Percentiles rank a stretch among this genome's conserved stretches.
Evolutionary conservation across 2,113 vertebrate genomes (phyloP).

Genomic region (Shinisaurus crocodilurus): DNA sequence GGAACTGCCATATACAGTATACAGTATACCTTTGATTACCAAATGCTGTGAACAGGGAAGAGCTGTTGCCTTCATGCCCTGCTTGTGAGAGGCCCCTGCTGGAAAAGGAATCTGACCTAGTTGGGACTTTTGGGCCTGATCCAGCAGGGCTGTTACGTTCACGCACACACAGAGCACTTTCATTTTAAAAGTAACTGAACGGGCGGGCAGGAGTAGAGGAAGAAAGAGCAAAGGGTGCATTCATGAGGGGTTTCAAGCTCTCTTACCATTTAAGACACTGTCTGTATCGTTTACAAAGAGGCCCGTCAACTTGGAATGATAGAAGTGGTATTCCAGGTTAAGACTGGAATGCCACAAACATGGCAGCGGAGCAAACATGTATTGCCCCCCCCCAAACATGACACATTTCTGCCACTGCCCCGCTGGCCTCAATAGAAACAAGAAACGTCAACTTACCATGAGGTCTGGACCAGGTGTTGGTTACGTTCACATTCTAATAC

Average conservation of each 20-base stretch:
- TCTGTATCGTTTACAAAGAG: slow-evolving; percentile 69
- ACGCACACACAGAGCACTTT: neutral
- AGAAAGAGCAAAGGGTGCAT: slow-evolving; percentile 20
- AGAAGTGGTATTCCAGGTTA: slow-evolving; percentile 67
- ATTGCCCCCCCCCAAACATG: slow-evolving; percentile 75
- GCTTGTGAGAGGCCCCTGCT: neutral
- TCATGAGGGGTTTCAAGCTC: slow-evolving; percentile 56
- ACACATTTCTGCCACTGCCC: slow-evolving; percentile 80
- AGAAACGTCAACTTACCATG: slow-evolving; percentile 87
- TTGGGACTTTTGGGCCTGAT: neutral
- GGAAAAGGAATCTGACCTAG: neutral
- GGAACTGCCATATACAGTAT: neutral
- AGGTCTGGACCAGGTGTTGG: slow-evolving; percentile 88
- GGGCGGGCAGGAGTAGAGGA: slow-evolving; percentile 54
- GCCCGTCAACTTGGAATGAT: slow-evolving; percentile 64
- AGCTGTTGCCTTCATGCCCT: neutral
- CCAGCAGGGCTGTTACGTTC: neutral
- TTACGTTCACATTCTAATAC: slow-evolving; percentile 91
- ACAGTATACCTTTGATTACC: neutral
- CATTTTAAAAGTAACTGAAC: slow-evolving; percentile 41
- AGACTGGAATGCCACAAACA: slow-evolving; percentile 61
- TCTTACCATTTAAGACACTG: slow-evolving; percentile 77
- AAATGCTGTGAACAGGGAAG: too few relatives aligned
- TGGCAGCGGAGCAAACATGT: slow-evolving; percentile 62
- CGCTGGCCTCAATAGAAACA: slow-evolving; percentile 73